These are phyloP conservation scores for Puntigrus tetrazona DNA, from an alignment of 2,113 vertebrate species.

Conservation along the genomic window DNA sequence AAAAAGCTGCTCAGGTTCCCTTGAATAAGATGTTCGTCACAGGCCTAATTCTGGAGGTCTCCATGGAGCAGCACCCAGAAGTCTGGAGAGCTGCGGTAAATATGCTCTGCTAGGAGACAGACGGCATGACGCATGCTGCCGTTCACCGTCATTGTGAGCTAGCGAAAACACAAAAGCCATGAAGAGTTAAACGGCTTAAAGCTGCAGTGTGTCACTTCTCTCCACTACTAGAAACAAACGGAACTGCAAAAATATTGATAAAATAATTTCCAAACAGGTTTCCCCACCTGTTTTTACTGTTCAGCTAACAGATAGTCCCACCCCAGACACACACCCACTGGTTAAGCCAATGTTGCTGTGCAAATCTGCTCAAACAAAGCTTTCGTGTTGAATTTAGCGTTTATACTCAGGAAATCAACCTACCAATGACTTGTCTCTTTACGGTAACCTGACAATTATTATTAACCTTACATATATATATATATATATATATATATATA, in stretches of 20 bases:
- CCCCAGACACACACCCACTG: background rate
- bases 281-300: background rate
- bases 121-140: constrained; percentile 6
- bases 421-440: background rate
- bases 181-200: background rate
- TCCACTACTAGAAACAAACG: background rate
- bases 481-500: too few relatives aligned
- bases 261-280: background rate
- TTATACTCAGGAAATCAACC: background rate
- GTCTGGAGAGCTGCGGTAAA: constrained; percentile 32
- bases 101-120: constrained; percentile 17
- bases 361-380: background rate
- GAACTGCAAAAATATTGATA: background rate
- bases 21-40: constrained; percentile 34
- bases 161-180: background rate
- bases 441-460: background rate
- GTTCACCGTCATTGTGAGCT: background rate
- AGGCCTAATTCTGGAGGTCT: constrained; percentile 36
- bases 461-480: too few relatives aligned
- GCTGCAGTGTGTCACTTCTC: background rate
- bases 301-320: background rate
- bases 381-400: background rate
- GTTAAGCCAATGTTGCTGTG: background rate
- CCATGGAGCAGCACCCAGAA: constrained; percentile 37
- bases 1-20: background rate